These are phyloP conservation scores for Pygoscelis adeliae DNA, from an alignment of 2,113 vertebrate species.

Conservation along the genomic window DNA sequence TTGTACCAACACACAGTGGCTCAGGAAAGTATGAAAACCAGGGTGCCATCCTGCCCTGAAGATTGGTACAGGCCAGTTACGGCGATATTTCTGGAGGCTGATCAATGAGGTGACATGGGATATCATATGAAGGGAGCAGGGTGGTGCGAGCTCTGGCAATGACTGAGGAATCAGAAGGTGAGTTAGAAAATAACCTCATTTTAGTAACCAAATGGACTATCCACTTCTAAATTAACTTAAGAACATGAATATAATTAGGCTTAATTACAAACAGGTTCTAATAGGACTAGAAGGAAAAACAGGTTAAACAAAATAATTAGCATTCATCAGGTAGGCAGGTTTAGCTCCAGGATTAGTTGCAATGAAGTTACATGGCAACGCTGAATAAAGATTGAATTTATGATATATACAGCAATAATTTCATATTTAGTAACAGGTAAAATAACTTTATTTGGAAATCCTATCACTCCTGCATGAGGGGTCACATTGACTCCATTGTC, in stretches of 20 bases:
- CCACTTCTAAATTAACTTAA: neutral
- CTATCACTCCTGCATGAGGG: neutral
- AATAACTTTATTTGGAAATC: slow-evolving; percentile 8
- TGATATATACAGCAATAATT: neutral
- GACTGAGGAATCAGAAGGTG: neutral
- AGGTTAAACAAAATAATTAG: neutral
- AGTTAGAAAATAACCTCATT: neutral
- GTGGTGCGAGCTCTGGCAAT: neutral
- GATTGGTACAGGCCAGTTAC: neutral
- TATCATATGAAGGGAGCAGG: neutral
- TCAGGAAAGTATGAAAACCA: neutral
- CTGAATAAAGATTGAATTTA: neutral
- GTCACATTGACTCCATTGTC: neutral
- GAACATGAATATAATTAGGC: neutral
- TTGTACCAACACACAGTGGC: neutral
- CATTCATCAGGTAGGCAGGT: neutral
- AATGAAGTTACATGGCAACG: neutral
- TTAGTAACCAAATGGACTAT: neutral
- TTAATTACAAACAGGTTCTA: neutral
- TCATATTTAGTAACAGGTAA: neutral
- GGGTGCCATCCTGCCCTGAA: neutral
- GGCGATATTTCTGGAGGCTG: neutral
- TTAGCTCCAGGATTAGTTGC: neutral
- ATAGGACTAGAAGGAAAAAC: neutral
- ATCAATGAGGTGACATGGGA: neutral